A percentile compares a stretch with the other conserved stretches of the same genome.
These are phyloP conservation scores for Argyra leucocephala DNA, from an alignment of 2,888 invertebrate genomes.

Conservation along the genomic window DNA sequence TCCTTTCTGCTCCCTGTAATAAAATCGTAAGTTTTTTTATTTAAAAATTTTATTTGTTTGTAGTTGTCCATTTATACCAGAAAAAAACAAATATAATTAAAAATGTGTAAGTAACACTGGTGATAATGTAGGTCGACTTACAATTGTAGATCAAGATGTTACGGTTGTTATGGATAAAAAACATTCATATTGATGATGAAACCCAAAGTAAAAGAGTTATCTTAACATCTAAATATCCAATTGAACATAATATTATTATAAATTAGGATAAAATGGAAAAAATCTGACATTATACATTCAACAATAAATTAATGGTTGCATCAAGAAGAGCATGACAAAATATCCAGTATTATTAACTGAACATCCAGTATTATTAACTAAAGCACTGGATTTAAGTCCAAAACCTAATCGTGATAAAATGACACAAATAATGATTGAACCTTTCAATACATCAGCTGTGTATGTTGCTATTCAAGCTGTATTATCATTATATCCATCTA, in stretches of 20 bases:
- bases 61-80: too few species aligned
- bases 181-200: conserved; percentile 95
- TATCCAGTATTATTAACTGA: too few species aligned
- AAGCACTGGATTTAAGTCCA: conserved; percentile 80
- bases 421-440: conserved; percentile 90
- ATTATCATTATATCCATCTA: conserved; percentile 85
- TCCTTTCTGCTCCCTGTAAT: too few species aligned
- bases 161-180: conserved; percentile 99
- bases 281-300: conserved; percentile 99
- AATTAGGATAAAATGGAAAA: conserved; percentile 99
- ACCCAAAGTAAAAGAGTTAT: conserved; percentile 95
- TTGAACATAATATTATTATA: conserved; percentile 95
- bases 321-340: too few species aligned
- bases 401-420: conserved; percentile 86
- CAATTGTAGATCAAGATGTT: conserved; percentile 85
- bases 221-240: conserved; percentile 91
- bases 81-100: too few species aligned
- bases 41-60: too few species aligned
- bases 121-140: too few species aligned
- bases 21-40: too few species aligned
- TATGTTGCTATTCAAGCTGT: conserved; percentile 92
- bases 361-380: conserved; percentile 78
- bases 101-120: too few species aligned
- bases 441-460: conserved; percentile 89
- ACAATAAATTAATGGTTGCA: conserved; percentile 93